Evolutionary conservation across 64 coral and sea anemone species (phyloP).

Genomic region (Porites lutea): DNA sequence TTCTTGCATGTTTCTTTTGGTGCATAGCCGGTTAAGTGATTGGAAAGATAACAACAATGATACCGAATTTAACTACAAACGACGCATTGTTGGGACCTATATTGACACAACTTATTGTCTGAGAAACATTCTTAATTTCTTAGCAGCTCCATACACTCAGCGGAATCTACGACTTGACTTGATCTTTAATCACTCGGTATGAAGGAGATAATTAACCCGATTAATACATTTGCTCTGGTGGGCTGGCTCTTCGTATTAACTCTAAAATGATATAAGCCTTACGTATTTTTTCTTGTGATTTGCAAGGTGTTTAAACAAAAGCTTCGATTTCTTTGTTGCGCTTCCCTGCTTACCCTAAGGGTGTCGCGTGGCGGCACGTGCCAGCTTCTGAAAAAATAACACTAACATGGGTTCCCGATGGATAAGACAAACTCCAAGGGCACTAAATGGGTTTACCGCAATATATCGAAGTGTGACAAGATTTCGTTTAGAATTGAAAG

Average conservation of each 20-base stretch:
- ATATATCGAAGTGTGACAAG: slow-evolving; percentile 9
- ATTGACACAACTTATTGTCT: slow-evolving; percentile 46
- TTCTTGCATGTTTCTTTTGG: background rate
- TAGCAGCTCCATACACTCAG: background rate
- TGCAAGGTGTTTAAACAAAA: slow-evolving; percentile 56
- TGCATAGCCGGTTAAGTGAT: slow-evolving; percentile 15
- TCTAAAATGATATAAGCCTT: slow-evolving; percentile 16
- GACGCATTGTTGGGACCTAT: slow-evolving; percentile 21
- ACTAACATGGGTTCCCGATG: slow-evolving; percentile 33
- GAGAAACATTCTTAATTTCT: slow-evolving; percentile 35
- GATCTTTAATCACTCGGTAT: slow-evolving; percentile 22
- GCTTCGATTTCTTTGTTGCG: slow-evolving; percentile 21
- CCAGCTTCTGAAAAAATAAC: slow-evolving; percentile 30
- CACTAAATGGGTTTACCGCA: slow-evolving; percentile 38
- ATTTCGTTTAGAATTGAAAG: slow-evolving; percentile 11
- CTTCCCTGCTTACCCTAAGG: background rate
- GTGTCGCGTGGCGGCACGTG: slow-evolving; percentile 55
- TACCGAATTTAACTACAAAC: background rate
- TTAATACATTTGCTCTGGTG: slow-evolving; percentile 31
- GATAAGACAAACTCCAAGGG: slow-evolving; percentile 18
- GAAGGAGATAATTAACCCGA: slow-evolving; percentile 31
- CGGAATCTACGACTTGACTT: background rate
- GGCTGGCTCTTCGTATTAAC: slow-evolving; percentile 2
- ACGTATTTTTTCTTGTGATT: slow-evolving; percentile 10
- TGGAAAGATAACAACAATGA: slow-evolving; percentile 9